Conservation (phyloP, 2,888 invertebrate species). For the Drosophila antonietae region DNA sequence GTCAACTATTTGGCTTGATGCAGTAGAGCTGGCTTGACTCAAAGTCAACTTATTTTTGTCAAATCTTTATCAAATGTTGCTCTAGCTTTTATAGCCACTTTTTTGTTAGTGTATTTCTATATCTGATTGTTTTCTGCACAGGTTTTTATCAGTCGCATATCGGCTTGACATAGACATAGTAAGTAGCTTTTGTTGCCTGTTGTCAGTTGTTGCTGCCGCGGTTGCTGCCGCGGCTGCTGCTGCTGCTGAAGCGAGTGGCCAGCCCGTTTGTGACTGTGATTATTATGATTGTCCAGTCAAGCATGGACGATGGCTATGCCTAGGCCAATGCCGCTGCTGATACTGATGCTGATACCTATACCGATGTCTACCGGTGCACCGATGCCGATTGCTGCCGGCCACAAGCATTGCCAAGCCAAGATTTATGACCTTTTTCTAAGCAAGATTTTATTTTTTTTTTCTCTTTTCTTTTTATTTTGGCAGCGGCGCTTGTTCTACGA, state of each 20-base stretch:
- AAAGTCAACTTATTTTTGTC: neutral
- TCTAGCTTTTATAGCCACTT: neutral
- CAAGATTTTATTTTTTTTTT: conserved; percentile 28
- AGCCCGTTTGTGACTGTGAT: conserved; percentile 71
- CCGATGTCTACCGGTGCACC: conserved; percentile 19
- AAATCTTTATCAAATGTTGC: neutral
- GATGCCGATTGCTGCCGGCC: conserved; percentile 50
- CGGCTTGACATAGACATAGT: conserved; percentile 77
- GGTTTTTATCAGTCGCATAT: conserved; percentile 78
- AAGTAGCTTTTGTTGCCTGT: conserved; percentile 78
- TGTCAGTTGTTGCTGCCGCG: conserved; percentile 51
- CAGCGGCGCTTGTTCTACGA: conserved; percentile 76
- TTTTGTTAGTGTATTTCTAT: conserved; percentile 57
- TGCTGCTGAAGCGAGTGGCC: conserved; percentile 39
- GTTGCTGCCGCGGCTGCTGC: conserved; percentile 30
- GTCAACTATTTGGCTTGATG: too few relatives aligned
- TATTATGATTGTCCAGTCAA: conserved; percentile 81
- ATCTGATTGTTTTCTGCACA: conserved; percentile 69
- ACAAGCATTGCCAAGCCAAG: conserved; percentile 59
- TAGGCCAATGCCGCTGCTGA: conserved; percentile 40
- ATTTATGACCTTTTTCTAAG: conserved; percentile 74
- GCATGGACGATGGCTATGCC: conserved; percentile 67
- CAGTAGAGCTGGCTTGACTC: neutral
- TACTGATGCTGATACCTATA: conserved; percentile 38
- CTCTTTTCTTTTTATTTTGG: conserved; percentile 7